Percentiles rank a stretch among this genome's conserved stretches.
phyloP scores from a whole-genome alignment of 2,888 invertebrate species.

The Perizoma flavofasciatum region DNA sequence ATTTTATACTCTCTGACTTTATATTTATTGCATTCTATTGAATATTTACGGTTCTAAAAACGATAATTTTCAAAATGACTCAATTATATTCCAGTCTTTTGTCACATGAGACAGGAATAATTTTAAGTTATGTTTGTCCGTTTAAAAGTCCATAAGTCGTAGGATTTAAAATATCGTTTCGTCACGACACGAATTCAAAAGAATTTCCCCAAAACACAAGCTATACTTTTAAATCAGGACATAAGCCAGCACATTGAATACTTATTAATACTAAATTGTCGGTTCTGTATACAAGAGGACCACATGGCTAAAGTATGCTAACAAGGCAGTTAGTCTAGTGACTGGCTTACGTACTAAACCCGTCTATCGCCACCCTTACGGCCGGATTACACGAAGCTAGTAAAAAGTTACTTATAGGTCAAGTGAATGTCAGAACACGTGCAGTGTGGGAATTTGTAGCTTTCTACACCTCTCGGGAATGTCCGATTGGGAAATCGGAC shows the following conservation, averaged over 20 bases:
- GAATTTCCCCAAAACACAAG: slow-evolving; percentile 14
- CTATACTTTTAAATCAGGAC: slow-evolving; percentile 3
- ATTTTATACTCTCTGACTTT: too few relatives aligned
- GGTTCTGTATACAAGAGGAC: slow-evolving; percentile 8
- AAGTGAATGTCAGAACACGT: too few relatives aligned
- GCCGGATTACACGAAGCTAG: slow-evolving; percentile 4
- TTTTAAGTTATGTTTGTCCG: too few relatives aligned
- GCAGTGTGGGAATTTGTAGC: too few relatives aligned
- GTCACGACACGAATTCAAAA: slow-evolving; percentile 8
- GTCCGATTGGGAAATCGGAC: too few relatives aligned
- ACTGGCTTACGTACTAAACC: slow-evolving; percentile 29
- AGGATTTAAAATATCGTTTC: slow-evolving; percentile 3
- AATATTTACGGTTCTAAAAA: too few relatives aligned
- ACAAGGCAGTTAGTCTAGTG: slow-evolving; percentile 27
- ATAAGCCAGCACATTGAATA: slow-evolving; percentile 22
- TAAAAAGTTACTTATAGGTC: neutral
- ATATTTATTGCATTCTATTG: too few relatives aligned
- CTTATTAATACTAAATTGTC: slow-evolving; percentile 13
- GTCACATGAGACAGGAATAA: too few relatives aligned
- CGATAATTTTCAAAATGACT: too few relatives aligned
- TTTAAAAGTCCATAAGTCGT: too few relatives aligned
- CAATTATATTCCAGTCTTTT: too few relatives aligned
- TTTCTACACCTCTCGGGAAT: too few relatives aligned
- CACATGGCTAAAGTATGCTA: slow-evolving; percentile 7
- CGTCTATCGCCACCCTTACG: slow-evolving; percentile 25